These are phyloP conservation scores for Halcyon senegalensis DNA, from an alignment of 2,113 vertebrate genomes.

Conservation along the genomic window DNA sequence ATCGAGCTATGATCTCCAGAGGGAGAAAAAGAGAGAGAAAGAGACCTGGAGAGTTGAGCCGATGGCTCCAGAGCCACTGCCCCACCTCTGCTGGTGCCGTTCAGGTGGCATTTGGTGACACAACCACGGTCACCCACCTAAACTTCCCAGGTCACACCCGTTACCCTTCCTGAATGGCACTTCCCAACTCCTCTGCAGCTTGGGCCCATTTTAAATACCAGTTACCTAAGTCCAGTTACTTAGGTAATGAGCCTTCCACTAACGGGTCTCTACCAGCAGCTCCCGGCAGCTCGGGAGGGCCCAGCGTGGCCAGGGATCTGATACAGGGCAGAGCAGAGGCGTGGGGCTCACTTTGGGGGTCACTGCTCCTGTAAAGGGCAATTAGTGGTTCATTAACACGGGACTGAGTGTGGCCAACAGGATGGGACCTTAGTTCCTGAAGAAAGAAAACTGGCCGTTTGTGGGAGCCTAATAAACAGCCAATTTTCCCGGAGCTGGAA, in stretches of 20 bases:
- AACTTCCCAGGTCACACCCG: neutral
- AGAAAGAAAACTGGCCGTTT: conserved; percentile 28
- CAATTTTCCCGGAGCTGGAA: conserved; percentile 39
- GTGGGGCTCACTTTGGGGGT: neutral
- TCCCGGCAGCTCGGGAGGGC: neutral
- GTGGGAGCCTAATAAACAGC: neutral
- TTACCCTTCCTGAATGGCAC: neutral
- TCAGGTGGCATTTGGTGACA: fast-evolving
- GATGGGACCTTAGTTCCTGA: conserved; percentile 61
- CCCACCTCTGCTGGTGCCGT: neutral
- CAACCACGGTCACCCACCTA: fast-evolving
- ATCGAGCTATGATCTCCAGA: neutral
- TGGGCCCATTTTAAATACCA: neutral
- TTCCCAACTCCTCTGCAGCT: neutral
- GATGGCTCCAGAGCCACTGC: neutral
- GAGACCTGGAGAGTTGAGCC: neutral
- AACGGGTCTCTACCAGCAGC: neutral
- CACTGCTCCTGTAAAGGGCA: neutral
- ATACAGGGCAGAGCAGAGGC: fast-evolving
- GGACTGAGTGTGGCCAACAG: neutral
- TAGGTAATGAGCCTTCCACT: neutral
- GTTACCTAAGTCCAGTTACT: neutral
- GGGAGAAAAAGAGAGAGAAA: conserved; percentile 58
- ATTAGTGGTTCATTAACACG: neutral
- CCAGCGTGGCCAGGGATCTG: neutral